A percentile compares a stretch with the other conserved stretches of the same genome.
These are phyloP conservation scores for Spialia ferax DNA, from an alignment of 2,888 invertebrate genomes.

Conservation along the genomic window DNA sequence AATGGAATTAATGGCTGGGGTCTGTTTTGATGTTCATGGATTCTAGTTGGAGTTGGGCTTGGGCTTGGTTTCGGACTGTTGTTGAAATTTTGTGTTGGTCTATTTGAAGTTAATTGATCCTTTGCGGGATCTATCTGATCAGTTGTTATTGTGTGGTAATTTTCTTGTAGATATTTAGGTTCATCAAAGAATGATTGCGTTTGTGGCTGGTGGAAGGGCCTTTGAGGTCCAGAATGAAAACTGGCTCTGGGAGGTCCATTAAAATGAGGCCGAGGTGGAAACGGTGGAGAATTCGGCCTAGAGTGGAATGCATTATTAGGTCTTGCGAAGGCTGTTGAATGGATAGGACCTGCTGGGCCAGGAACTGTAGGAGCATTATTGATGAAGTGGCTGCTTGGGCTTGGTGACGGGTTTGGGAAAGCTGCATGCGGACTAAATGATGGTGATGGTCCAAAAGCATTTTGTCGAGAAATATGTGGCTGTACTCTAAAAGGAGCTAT, in stretches of 20 bases:
- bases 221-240: constrained; percentile 83
- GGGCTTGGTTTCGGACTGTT: constrained; percentile 65
- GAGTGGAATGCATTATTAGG: constrained; percentile 66
- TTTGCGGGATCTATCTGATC: constrained; percentile 79
- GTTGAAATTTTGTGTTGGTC: constrained; percentile 68
- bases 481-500: constrained; percentile 72
- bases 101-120: constrained; percentile 70
- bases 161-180: constrained; percentile 83
- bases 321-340: constrained; percentile 68
- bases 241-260: constrained; percentile 73
- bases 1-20: constrained; percentile 68
- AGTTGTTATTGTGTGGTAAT: constrained; percentile 83
- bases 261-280: constrained; percentile 69
- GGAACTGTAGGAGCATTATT: constrained; percentile 64
- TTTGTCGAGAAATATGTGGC: constrained; percentile 61
- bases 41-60: constrained; percentile 66
- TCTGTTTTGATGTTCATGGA: constrained; percentile 69
- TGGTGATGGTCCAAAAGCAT: constrained; percentile 68
- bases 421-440: constrained; percentile 61
- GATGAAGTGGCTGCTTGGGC: constrained; percentile 61
- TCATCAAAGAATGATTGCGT: constrained; percentile 78
- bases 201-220: constrained; percentile 81
- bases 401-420: constrained; percentile 66
- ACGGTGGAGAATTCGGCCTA: constrained; percentile 66
- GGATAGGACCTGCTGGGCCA: constrained; percentile 66